Evolutionary conservation across 2,113 vertebrate genomes (phyloP), one percentile per base, ranked within the genome.

Genomic region (Aphyosemion australe): DNA sequence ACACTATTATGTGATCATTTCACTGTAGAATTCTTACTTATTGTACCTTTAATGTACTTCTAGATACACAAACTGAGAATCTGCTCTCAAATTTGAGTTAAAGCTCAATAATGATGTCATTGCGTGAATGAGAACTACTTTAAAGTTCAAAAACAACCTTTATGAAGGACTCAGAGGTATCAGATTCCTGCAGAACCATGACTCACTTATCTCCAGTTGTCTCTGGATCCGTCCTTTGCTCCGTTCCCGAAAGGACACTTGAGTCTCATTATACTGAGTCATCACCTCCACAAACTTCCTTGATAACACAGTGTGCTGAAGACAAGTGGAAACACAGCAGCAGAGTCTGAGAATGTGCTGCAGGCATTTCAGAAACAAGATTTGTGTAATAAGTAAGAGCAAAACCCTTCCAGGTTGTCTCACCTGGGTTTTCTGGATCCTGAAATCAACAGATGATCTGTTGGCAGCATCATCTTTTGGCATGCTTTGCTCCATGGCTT

Each of bases 371-470:
- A 42, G 13, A 69, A 5, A 45, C 12, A 15, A 48, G 4, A 45
- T 9, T 14, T 41, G 16, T n/a, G 6, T 47, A n/a, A 5, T 5
- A 46, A 4, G 15, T 8, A n/a, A 8, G 34, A 7, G 34, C 9
- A 6, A 37, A 37, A 7, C 4, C 9, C 9, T 37, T 7, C 32
- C 32, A 32, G 37, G 8, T 18, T 16, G 41, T 6, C 91, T 59
- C 58, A 99, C 97, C 96, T 99, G 97, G 34, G 95, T 95, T 88
- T 94, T 95, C n/a, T 96, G 95, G 82, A 99, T 97, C 78, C 97
- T 92, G 47, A 94, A 84, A 72, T 96, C 94, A 47, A 95, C 94
- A 0, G 96, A 95, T 0, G 92, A 83, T 39, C 92, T 85, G 79
- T 87, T 93, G 0, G 78, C 84, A 3, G 73, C 87, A 2, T 95